Percentiles rank a stretch among this genome's conserved stretches.
Evolutionary conservation across 2,888 invertebrate genomes (phyloP).

Genomic region (Auanema freiburgensis): DNA sequence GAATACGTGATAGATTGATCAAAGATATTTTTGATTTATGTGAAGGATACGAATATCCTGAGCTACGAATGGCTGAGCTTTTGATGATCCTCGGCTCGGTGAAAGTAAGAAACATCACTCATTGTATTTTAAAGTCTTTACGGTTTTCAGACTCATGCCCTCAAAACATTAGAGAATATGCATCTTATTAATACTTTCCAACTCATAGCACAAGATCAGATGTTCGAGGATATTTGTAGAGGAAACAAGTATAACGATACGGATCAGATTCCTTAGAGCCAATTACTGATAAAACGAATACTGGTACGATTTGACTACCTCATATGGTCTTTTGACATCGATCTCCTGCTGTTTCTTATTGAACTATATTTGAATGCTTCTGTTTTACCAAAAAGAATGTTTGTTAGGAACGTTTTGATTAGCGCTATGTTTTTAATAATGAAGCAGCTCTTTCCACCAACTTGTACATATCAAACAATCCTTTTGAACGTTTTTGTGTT

Average conservation of each 20-base stretch:
- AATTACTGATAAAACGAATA: too few relatives aligned
- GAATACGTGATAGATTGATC: slow-evolving; percentile 44
- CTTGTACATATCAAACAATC: too few relatives aligned
- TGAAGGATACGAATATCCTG: slow-evolving; percentile 43
- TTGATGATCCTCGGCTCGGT: slow-evolving; percentile 49
- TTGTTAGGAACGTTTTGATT: too few relatives aligned
- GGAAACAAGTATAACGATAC: slow-evolving; percentile 16
- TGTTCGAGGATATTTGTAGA: slow-evolving; percentile 37
- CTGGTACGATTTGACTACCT: too few relatives aligned
- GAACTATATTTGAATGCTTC: too few relatives aligned
- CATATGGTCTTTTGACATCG: too few relatives aligned
- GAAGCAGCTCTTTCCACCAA: too few relatives aligned
- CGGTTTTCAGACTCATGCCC: slow-evolving; percentile 45
- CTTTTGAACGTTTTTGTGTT: too few relatives aligned
- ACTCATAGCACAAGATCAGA: slow-evolving; percentile 50
- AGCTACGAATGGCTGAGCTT: slow-evolving; percentile 51
- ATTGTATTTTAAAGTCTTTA: background rate
- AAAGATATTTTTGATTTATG: slow-evolving; percentile 47
- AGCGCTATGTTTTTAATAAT: too few relatives aligned
- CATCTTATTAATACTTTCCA: slow-evolving; percentile 53
- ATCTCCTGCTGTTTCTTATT: too few relatives aligned
- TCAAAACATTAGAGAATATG: slow-evolving; percentile 56
- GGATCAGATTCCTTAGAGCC: too few relatives aligned
- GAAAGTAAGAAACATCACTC: slow-evolving; percentile 42
- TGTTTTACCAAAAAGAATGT: too few relatives aligned